Percentiles rank a stretch among this genome's conserved stretches.
phyloP scores from a whole-genome alignment of 2,888 invertebrate species.

The Linyphia triangularis region DNA sequence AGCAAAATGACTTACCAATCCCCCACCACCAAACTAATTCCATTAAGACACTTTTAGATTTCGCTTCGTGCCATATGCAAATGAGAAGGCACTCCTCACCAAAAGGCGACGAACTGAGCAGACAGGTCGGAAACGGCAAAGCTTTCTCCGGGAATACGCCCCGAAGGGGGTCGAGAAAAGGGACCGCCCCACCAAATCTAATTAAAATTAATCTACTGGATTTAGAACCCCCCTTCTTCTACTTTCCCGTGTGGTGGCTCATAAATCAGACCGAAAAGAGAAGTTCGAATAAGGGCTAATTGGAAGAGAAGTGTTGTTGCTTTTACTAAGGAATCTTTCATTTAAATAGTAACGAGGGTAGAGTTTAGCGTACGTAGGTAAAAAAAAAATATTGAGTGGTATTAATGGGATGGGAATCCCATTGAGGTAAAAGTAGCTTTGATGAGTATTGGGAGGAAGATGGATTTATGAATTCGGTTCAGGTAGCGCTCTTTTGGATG shows the following conservation, averaged over 20 bases:
- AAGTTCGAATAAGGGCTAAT: conserved; percentile 50
- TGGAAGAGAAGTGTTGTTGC: conserved; percentile 30
- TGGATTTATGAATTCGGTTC: too few species aligned
- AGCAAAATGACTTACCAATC: neutral
- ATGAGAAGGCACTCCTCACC: neutral
- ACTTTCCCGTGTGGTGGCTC: too few species aligned
- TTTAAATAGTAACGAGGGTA: conserved; percentile 9
- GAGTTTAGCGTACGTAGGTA: neutral
- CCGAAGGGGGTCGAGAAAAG: neutral
- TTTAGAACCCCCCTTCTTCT: conserved; percentile 9
- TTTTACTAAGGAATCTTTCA: conserved; percentile 9
- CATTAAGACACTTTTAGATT: neutral
- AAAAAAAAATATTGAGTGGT: neutral
- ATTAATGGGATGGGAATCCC: neutral
- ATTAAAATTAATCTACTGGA: conserved; percentile 58
- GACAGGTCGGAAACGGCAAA: conserved; percentile 19
- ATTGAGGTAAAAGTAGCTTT: neutral
- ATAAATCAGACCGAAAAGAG: conserved; percentile 44
- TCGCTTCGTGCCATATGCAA: conserved; percentile 4
- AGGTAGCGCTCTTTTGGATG: too few species aligned
- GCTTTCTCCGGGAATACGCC: neutral
- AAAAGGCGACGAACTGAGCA: neutral
- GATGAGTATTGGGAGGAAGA: too few species aligned
- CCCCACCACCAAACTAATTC: neutral
- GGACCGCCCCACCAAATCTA: conserved; percentile 28